phyloP scores from a whole-genome alignment of 2,113 vertebrate species.

The Mormyrus lacerda region DNA sequence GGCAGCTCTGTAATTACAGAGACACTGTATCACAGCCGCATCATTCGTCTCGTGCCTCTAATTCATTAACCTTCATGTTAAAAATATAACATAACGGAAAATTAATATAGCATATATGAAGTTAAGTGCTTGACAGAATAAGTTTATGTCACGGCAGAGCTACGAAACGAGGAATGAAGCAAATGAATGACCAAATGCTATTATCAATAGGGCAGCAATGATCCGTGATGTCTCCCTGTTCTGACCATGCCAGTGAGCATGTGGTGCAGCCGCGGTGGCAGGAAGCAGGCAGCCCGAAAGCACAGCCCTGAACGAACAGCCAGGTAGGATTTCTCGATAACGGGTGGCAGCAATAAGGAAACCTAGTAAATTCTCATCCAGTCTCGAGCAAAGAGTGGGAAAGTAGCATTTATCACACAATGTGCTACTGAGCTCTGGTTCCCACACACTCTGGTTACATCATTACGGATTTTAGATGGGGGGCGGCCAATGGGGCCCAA shows the following conservation, averaged over 20 bases:
- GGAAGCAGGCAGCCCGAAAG: conserved; percentile 23
- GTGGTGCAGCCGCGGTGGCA: conserved; percentile 8
- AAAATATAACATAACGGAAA: neutral
- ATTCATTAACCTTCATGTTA: neutral
- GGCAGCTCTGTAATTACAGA: neutral
- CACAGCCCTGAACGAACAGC: conserved; percentile 37
- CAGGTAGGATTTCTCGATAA: conserved; percentile 88
- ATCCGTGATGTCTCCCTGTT: neutral
- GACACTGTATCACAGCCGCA: neutral
- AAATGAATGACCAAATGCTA: neutral
- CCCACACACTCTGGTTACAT: conserved; percentile 99
- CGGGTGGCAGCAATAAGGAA: conserved; percentile 74
- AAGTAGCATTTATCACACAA: conserved; percentile 87
- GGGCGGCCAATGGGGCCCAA: conserved; percentile 73
- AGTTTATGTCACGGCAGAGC: neutral
- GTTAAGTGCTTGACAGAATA: neutral
- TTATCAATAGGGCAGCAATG: neutral
- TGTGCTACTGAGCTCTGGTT: conserved; percentile 65
- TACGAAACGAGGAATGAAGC: neutral
- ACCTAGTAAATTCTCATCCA: conserved; percentile 72
- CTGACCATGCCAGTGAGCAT: neutral
- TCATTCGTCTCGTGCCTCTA: neutral
- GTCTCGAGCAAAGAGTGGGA: conserved; percentile 76
- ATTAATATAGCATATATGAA: neutral
- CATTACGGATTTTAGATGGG: conserved; percentile 83